A percentile compares a stretch with the other conserved stretches of the same genome.
phyloP scores from a whole-genome alignment of 2,797 vertebrate genomes.

The Poeciliopsis presidionis region DNA sequence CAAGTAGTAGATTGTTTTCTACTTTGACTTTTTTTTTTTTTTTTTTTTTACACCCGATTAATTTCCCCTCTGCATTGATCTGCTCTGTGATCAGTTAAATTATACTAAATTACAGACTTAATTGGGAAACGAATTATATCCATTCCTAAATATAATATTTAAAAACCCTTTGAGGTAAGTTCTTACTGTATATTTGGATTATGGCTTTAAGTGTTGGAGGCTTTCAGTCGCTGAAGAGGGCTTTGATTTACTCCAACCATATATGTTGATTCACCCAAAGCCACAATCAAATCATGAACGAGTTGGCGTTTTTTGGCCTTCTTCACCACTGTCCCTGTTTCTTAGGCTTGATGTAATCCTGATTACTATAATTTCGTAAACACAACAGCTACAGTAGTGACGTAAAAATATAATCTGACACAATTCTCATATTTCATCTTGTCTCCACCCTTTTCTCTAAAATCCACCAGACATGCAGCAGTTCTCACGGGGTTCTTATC shows the following conservation, averaged over 20 bases:
- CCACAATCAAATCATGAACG: conserved; percentile 46
- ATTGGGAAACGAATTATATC: conserved; percentile 72
- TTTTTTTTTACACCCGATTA: conserved; percentile 36
- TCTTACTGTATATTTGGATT: conserved; percentile 47
- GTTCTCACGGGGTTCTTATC: conserved; percentile 52
- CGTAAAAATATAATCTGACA: conserved; percentile 56
- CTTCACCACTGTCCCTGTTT: conserved; percentile 34
- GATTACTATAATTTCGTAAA: conserved; percentile 41
- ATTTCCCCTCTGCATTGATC: conserved; percentile 30
- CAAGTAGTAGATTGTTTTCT: conserved; percentile 42
- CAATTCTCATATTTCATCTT: conserved; percentile 56
- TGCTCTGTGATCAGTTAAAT: conserved; percentile 57
- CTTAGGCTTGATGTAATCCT: conserved; percentile 62
- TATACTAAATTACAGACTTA: conserved; percentile 62
- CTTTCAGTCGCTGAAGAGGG: conserved; percentile 64
- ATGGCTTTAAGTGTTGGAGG: conserved; percentile 58
- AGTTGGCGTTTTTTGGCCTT: conserved; percentile 31
- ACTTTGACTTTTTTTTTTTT: conserved; percentile 44
- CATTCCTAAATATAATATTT: conserved; percentile 69
- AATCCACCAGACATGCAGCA: conserved; percentile 47
- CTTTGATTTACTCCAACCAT: conserved; percentile 69
- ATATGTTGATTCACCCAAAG: conserved; percentile 36
- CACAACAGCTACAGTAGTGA: conserved; percentile 47
- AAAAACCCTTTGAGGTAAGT: conserved; percentile 67
- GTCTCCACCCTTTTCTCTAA: conserved; percentile 46